A percentile compares a stretch with the other conserved stretches of the same genome.
phyloP scores from a whole-genome alignment of 2,888 invertebrate genomes.

The Cryptophagus acutangulus region DNA sequence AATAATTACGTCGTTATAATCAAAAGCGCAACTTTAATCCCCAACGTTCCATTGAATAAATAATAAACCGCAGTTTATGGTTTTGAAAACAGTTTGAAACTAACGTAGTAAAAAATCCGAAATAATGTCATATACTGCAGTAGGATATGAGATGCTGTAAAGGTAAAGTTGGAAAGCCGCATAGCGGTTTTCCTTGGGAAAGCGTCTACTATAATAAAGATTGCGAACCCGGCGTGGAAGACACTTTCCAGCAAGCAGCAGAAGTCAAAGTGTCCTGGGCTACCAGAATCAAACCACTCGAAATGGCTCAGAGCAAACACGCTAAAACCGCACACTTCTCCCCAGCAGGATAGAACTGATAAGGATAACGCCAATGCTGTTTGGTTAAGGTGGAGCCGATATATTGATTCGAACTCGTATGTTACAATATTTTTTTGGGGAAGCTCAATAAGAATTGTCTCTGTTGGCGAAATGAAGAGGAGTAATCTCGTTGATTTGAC shows the following conservation, averaged over 20 bases:
- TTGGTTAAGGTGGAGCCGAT: slow-evolving; percentile 7
- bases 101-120: no score
- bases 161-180: slow-evolving; percentile 4
- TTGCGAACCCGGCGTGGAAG: neutral
- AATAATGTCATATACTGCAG: no score
- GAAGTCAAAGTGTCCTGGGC: slow-evolving; percentile 13
- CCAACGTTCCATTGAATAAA: no score
- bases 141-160: no score
- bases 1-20: no score
- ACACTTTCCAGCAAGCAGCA: neutral
- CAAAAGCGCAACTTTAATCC: no score
- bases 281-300: slow-evolving; percentile 16
- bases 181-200: slow-evolving; percentile 4
- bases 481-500: slow-evolving; percentile 14
- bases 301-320: slow-evolving; percentile 26
- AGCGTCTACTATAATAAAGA: slow-evolving; percentile 2
- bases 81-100: no score
- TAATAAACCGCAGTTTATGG: no score
- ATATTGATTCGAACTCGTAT: no score
- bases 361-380: slow-evolving; percentile 19
- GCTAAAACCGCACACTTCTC: slow-evolving; percentile 24
- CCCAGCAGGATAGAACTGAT: slow-evolving; percentile 27
- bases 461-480: no score
- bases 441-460: no score
- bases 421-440: no score